Evolutionary conservation across 1,140 invertebrate genomes (phyloP), one percentile per base, ranked within the genome.

Genomic region (Drosophila suzukii): DNA sequence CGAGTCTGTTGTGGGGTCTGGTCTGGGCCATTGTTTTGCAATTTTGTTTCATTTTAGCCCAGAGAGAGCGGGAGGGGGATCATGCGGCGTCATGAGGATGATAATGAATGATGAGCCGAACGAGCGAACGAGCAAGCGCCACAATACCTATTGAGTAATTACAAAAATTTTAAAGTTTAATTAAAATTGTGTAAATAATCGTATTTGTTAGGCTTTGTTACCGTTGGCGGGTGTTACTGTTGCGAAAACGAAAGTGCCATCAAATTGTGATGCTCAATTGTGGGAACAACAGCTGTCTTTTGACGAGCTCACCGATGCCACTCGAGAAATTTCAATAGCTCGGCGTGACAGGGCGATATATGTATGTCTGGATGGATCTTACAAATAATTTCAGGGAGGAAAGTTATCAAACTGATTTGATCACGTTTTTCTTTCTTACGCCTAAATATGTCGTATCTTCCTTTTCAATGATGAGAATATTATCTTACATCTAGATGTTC

Each of bases 111-210:
- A 75, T 63, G 68, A 62, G 68, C 50, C 32, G 32, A 34, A 2
- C 32, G 32, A 8, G 15, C 43, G 32, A 34, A 10, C 30, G 57
- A 47, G n/a, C 51, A 58, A 30, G 62, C 20, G 46, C 49, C 65
- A 70, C 41, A 73, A 62, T 44, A 56, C 32, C 59, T 75, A 75
- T 77, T 77, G 63, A 70, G 63, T 77, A 77, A 77, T 77, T 77
- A 77, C 55, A 32, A 44, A 76, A 76, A 67, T 67, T 76, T 70
- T 70, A 68, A 70, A 68, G 75, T 77, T 77, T 77, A 77, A 77
- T 77, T 77, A 77, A 77, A 68, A 77, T 77, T 77, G 75, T 77
- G 74, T 77, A 77, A 70, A 77, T 77, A 77, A 77, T 77, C 62
- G 73, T 38, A 77, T 71, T 76, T 68, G 74, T 53, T 75, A 59